Conservation (phyloP, 2,888 invertebrate genomes). For the Caenorhabditis sp. region DNA sequence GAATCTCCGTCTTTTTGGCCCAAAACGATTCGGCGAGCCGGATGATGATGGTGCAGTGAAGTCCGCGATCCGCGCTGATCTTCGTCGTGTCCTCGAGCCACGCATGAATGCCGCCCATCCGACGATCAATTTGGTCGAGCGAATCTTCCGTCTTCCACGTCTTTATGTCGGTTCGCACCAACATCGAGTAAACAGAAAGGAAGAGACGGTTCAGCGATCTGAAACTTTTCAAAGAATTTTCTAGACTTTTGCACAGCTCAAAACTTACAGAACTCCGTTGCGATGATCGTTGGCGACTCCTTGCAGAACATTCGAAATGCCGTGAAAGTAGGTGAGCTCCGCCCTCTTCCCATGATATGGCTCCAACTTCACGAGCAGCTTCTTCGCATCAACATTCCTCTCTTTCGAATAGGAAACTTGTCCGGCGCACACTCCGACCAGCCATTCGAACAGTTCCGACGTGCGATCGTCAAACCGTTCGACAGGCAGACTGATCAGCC, state of each 20-base stretch:
- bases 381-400: neutral
- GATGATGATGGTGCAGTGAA: conserved; percentile 5
- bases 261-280: conserved; percentile 12
- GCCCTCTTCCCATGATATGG: conserved; percentile 8
- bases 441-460: conserved; percentile 14
- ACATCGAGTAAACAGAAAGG: neutral
- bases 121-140: neutral
- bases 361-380: conserved; percentile 17
- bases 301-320: neutral
- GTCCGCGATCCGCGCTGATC: neutral
- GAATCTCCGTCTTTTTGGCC: neutral
- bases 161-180: conserved; percentile 4
- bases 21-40: conserved; percentile 8
- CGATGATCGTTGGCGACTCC: conserved; percentile 1
- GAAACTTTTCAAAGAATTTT: neutral
- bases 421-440: conserved; percentile 17
- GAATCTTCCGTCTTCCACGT: conserved; percentile 18
- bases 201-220: conserved; percentile 11
- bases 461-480: conserved; percentile 19
- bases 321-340: conserved; percentile 1
- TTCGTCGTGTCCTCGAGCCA: conserved; percentile 9
- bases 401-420: conserved; percentile 16
- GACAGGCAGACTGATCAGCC: conserved; percentile 4
- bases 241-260: neutral
- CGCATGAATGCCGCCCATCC: conserved; percentile 15